A percentile compares a stretch with the other conserved stretches of the same genome.
These are phyloP conservation scores for Galbula dea DNA, from an alignment of 2,113 vertebrate species.

Conservation along the genomic window DNA sequence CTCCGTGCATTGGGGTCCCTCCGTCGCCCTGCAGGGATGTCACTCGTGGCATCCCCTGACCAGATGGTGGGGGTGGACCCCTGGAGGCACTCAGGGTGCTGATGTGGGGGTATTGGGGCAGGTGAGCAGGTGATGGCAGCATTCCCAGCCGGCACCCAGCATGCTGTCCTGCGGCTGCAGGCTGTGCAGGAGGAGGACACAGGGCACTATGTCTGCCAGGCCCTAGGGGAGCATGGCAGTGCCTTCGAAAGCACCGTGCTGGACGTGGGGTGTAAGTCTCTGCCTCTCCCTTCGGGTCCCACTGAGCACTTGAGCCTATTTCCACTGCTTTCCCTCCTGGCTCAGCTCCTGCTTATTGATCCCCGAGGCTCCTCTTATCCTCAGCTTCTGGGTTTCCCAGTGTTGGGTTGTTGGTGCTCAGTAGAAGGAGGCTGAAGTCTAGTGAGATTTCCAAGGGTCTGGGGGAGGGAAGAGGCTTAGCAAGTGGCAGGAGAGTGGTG, in stretches of 20 bases:
- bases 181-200: constrained; percentile 76
- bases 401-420: fast-evolving
- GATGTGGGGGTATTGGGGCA: background rate
- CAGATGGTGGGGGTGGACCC: fast-evolving
- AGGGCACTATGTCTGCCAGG: constrained; percentile 83
- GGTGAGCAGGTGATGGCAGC: constrained; percentile 75
- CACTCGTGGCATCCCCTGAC: fast-evolving
- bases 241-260: constrained; percentile 72
- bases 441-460: background rate
- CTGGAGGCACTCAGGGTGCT: fast-evolving
- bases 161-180: constrained; percentile 75
- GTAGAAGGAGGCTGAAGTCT: background rate
- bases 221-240: constrained; percentile 71
- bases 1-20: fast-evolving
- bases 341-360: background rate
- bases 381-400: background rate
- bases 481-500: background rate
- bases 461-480: background rate
- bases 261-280: constrained; percentile 84
- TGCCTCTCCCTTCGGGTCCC: background rate
- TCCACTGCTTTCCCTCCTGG: fast-evolving
- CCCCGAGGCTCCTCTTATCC: background rate
- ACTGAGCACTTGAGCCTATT: fast-evolving
- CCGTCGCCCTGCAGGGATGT: fast-evolving
- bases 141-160: constrained; percentile 59